Conservation (phyloP, 2,113 vertebrate species). For the Butorides virescens region DNA sequence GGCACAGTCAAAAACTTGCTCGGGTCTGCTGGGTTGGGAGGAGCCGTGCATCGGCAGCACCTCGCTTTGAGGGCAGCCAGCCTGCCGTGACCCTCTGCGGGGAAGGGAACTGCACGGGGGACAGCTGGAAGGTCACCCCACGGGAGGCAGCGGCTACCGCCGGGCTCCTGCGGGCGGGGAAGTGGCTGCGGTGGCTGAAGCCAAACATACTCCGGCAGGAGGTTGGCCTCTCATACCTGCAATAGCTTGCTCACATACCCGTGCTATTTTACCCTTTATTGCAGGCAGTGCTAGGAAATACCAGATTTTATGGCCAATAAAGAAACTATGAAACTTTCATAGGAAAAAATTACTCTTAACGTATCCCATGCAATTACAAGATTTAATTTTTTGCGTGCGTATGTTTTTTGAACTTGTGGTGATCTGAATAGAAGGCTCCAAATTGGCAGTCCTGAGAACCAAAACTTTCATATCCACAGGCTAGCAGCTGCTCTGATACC, state of each 20-base stretch:
- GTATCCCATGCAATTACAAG: not conserved
- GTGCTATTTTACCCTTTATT: not conserved
- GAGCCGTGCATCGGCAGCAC: not conserved
- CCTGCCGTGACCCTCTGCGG: not conserved
- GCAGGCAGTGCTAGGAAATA: not conserved
- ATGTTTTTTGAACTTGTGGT: not conserved
- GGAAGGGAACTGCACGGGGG: not conserved
- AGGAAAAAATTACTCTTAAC: not conserved
- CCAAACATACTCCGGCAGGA: not conserved
- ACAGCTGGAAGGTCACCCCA: not conserved
- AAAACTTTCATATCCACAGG: not conserved
- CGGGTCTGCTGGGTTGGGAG: accelerated
- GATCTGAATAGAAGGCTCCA: not conserved
- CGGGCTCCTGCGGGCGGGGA: accelerated
- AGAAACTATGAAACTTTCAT: not conserved
- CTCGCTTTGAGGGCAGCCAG: not conserved
- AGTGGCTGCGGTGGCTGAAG: not conserved
- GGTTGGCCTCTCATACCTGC: not conserved
- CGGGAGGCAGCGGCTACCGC: not conserved
- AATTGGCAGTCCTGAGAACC: not conserved
- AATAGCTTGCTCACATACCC: not conserved
- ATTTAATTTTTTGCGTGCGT: not conserved
- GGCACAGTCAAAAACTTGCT: not conserved
- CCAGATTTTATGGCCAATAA: not conserved
- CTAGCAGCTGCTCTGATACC: slow-evolving; percentile 13